Conservation (phyloP, 2,113 vertebrate genomes). For the Sturnus vulgaris region DNA sequence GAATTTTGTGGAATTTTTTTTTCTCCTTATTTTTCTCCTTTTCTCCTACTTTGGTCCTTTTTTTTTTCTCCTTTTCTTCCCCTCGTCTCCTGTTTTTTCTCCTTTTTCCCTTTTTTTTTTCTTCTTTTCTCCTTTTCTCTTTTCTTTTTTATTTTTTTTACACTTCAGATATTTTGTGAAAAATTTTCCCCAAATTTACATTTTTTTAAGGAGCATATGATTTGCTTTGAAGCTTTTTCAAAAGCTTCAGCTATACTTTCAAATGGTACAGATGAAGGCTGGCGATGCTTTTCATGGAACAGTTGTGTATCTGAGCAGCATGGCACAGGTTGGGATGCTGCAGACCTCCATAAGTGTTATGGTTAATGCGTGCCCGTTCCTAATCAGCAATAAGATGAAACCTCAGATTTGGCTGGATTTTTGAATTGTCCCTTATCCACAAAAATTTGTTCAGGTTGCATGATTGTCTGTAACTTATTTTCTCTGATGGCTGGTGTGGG, state of each 20-base stretch:
- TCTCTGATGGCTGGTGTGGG: neutral
- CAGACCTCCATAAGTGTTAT: neutral
- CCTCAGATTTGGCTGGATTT: neutral
- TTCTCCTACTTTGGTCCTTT: neutral
- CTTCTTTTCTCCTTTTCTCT: neutral
- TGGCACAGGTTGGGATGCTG: neutral
- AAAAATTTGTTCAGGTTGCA: neutral
- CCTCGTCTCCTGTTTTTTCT: too few species aligned
- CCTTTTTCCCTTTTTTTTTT: neutral
- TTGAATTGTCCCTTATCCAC: neutral
- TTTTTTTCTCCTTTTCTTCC: too few species aligned
- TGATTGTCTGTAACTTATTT: neutral
- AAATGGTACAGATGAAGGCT: neutral
- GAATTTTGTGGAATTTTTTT: neutral
- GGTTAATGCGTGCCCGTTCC: neutral
- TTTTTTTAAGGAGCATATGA: neutral
- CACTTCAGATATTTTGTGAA: neutral
- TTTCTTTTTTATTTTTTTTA: neutral
- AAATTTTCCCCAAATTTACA: neutral
- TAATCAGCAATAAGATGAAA: neutral
- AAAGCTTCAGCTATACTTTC: neutral
- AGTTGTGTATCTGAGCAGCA: neutral
- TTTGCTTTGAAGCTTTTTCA: neutral
- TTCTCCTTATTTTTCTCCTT: too few species aligned
- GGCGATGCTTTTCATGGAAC: neutral